Base-by-base conservation (phyloP, 2,797 vertebrate species). In the Fringilla coelebs region DNA sequence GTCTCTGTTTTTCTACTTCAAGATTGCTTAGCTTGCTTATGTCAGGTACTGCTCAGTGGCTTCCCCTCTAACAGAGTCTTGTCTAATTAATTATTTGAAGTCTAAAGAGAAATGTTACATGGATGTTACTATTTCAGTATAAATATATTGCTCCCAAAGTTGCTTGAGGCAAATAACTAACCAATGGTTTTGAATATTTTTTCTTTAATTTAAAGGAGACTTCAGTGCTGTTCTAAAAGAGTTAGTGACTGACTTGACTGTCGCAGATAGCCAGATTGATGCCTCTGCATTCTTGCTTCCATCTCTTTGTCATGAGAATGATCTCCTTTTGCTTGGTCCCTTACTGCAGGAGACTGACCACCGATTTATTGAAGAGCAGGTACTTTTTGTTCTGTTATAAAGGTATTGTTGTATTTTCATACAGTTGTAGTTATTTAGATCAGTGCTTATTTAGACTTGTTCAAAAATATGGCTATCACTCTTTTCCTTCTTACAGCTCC, bases 291-390 rank as follows among this genome's bases (percentile, higher is more conserved):
- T 98, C 65, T 96, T 99, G 90, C 98, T 99, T 96, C 98, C 98
- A 17, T 89, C 98, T 1, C 98, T 99, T 81, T 99, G 99, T 97
- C 98, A 99, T 95, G 97, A 78, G 34, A 98, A 98, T 31, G 99
- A 99, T 96, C 97, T 99, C 73, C 90, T 98, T 55, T 97, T 99
- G 86, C 93, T 98, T 5, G 98, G 98, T 88, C 98, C 98, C 36
- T 97, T 97, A 62, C 93, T 98, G 49, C 98, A 98, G 48, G 98
- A 98, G 82, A 98, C 97, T 57, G 98, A 98, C 93, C 98, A 98
- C 89, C 95, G 97, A 92, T 98, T 98, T 97, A 98, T 99, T 6
- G 99, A 99, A 96, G 98, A 99, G 43, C 98, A 99, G 98, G 99
- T 99, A 96, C 52, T 78, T 66, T 75, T 62, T 38, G 51, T 85